phyloP scores from a whole-genome alignment of 2,113 vertebrate species.

The Calidris pugnax region DNA sequence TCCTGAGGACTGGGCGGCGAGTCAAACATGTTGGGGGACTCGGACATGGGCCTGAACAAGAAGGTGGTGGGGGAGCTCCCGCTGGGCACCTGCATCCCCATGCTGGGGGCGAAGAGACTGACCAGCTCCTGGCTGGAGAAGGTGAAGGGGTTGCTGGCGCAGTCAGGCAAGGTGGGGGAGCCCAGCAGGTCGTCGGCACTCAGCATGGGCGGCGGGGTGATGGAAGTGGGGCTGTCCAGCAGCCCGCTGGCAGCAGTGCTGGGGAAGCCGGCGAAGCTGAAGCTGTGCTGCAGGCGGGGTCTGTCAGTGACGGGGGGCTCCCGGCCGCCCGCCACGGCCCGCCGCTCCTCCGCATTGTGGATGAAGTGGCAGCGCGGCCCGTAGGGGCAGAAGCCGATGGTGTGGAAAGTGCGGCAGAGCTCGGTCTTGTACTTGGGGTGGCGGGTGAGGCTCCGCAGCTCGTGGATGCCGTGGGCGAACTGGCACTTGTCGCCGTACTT shows the following conservation, averaged over 20 bases:
- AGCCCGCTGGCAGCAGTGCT: slow-evolving; percentile 82
- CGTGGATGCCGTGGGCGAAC: slow-evolving; percentile 96
- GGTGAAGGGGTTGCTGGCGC: slow-evolving; percentile 96
- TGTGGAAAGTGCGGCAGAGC: slow-evolving; percentile 99
- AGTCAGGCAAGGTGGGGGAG: slow-evolving; percentile 83
- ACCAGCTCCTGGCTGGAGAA: slow-evolving; percentile 99
- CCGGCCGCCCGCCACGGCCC: slow-evolving; percentile 82
- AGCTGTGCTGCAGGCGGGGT: slow-evolving; percentile 97
- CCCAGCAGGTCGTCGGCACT: slow-evolving; percentile 86
- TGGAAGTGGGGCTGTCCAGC: slow-evolving; percentile 96
- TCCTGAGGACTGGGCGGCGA: slow-evolving; percentile 92
- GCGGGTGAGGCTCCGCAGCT: slow-evolving; percentile 95
- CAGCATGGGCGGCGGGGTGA: slow-evolving; percentile 95
- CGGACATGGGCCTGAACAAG: slow-evolving; percentile 91
- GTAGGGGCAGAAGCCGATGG: slow-evolving; percentile 96
- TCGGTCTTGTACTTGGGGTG: slow-evolving; percentile 99
- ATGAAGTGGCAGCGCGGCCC: slow-evolving; percentile 99
- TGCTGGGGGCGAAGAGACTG: slow-evolving; percentile 90
- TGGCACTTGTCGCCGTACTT: slow-evolving; percentile 99
- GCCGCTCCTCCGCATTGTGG: slow-evolving; percentile 95
- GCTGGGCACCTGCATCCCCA: slow-evolving; percentile 81
- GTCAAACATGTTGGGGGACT: slow-evolving; percentile 92
- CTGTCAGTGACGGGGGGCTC: slow-evolving; percentile 84
- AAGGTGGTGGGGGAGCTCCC: slow-evolving; percentile 86
- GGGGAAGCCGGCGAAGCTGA: slow-evolving; percentile 95